Conservation (phyloP, 2,888 invertebrate species). For the Gymnosoma rotundatum region DNA sequence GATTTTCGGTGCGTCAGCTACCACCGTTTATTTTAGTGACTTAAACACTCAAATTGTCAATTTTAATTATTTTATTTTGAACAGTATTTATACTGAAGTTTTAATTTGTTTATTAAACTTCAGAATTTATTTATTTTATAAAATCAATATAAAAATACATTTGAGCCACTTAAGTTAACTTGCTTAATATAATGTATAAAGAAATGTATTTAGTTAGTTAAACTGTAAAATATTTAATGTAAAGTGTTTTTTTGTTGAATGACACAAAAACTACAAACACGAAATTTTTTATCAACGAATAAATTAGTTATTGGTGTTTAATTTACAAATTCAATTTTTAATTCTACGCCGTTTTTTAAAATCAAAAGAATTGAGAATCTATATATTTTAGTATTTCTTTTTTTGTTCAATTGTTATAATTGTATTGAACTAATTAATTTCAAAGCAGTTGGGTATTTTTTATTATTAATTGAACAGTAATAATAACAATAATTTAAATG, state of each 20-base stretch:
- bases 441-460: slow-evolving; percentile 56
- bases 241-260: slow-evolving; percentile 27
- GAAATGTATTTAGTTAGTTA: slow-evolving; percentile 58
- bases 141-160: too few relatives aligned
- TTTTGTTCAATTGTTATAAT: slow-evolving; percentile 47
- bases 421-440: slow-evolving; percentile 47
- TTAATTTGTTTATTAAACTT: too few relatives aligned
- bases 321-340: slow-evolving; percentile 35
- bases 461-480: slow-evolving; percentile 49
- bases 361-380: slow-evolving; percentile 63
- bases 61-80: too few relatives aligned
- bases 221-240: slow-evolving; percentile 49
- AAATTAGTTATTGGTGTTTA: slow-evolving; percentile 50
- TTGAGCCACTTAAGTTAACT: too few relatives aligned
- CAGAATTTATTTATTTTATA: too few relatives aligned
- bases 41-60: too few relatives aligned
- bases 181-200: slow-evolving; percentile 23
- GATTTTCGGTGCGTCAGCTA: too few relatives aligned
- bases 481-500: slow-evolving; percentile 47
- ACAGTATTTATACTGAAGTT: too few relatives aligned
- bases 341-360: slow-evolving; percentile 53
- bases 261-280: slow-evolving; percentile 23
- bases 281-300: slow-evolving; percentile 62
- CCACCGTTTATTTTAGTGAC: too few relatives aligned
- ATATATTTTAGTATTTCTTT: slow-evolving; percentile 57